Evolutionary conservation across 2,888 invertebrate species (phyloP).

Genomic region (Temnothorax rugatulus): DNA sequence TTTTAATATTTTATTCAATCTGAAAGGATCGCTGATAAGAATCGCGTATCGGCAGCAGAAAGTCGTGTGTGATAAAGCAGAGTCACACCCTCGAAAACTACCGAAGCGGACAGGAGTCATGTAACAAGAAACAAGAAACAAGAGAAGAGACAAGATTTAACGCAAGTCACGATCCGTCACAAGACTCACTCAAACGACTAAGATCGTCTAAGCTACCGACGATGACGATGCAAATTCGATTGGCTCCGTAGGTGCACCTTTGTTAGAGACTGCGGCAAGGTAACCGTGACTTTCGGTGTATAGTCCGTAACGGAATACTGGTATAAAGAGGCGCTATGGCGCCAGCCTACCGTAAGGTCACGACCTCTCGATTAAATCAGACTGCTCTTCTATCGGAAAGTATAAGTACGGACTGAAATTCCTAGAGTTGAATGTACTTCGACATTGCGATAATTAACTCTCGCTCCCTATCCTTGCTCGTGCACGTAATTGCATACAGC

Average conservation of each 20-base stretch:
- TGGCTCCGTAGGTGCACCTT: slow-evolving; percentile 52
- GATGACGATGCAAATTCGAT: slow-evolving; percentile 76
- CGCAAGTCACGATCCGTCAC: slow-evolving; percentile 72
- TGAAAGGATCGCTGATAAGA: slow-evolving; percentile 72
- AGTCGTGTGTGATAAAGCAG: slow-evolving; percentile 78
- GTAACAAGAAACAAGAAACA: slow-evolving; percentile 71
- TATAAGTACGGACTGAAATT: not conserved
- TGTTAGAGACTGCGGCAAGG: slow-evolving; percentile 40
- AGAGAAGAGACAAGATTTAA: slow-evolving; percentile 67
- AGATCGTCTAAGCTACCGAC: slow-evolving; percentile 78
- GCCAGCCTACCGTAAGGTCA: slow-evolving; percentile 64
- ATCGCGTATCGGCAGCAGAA: slow-evolving; percentile 85
- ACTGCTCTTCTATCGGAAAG: slow-evolving; percentile 25
- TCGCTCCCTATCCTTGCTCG: not conserved
- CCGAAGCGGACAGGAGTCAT: slow-evolving; percentile 76
- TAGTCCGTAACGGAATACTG: slow-evolving; percentile 64
- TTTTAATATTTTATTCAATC: slow-evolving; percentile 29
- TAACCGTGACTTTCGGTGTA: slow-evolving; percentile 69
- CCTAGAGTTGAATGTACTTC: slow-evolving; percentile 1
- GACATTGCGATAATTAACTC: slow-evolving; percentile 33
- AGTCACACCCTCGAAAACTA: slow-evolving; percentile 72
- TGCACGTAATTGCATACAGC: not conserved
- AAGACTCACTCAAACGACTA: slow-evolving; percentile 27
- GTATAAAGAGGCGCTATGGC: slow-evolving; percentile 60
- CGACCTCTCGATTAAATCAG: slow-evolving; percentile 46